Evolutionary conservation across 2,888 invertebrate genomes (phyloP), one percentile per base, ranked within the genome.

Genomic region (Troides oblongomaculatus): DNA sequence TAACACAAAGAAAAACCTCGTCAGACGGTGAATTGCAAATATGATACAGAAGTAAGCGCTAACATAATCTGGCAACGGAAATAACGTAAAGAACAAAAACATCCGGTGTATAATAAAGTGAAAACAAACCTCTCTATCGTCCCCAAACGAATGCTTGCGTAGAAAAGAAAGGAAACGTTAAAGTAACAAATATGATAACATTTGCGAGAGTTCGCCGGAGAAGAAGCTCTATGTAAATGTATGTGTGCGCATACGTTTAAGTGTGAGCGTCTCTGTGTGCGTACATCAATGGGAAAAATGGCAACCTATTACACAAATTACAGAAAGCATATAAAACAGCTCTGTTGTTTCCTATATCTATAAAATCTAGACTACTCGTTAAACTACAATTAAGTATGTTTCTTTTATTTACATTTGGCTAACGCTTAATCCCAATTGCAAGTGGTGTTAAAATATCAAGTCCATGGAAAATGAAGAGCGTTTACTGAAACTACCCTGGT

Each of bases 141-240:
- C 93, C 85, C 94, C 94, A 84, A 92, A 94, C 75, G 93, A 90
- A 90, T 93, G 93, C 93, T 93, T 93, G 92, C 84, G 86, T 83
- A 87, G 82, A 85, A 88, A 89, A 76, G 74, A 86, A 85, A 81
- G 62, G 76, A 78, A 78, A 74, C 75, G 74, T 79, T 78, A 86
- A 87, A 74, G 74, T 71, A 73, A 60, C 30, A 59, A 63, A 62
- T 50, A 61, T 17, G 43, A 62, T 66, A 56, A 65, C 61, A 58
- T 46, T 46, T 46, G 46, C 46, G 12, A 46, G 46, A 25, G 43
- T 57, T 53, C 57, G 58, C 59, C 50, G 46, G 46, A 46, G 46
- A 46, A 46, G 46, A 46, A 46, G 46, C 46, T 46, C 14, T 64
- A 59, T 71, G 36, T 64, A 64, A 61, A 70, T 70, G 58, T 66